These are phyloP conservation scores for Helicoverpa assulta DNA, from an alignment of 2,888 invertebrate species.

Conservation along the genomic window DNA sequence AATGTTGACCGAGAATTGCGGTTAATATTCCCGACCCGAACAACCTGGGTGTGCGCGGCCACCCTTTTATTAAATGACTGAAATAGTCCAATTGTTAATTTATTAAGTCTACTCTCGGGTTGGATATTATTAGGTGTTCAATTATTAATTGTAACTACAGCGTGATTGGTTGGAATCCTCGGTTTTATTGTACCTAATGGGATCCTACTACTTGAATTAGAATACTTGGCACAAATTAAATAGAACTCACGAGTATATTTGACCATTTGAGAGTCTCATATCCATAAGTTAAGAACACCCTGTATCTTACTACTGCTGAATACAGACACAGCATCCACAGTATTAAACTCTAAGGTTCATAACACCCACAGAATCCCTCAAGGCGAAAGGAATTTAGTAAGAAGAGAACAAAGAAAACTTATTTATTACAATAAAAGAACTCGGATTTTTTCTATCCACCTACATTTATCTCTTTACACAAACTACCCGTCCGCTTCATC, in stretches of 20 bases:
- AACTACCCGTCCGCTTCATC: constrained; percentile 18
- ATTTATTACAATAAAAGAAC: not conserved
- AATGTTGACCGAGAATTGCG: constrained; percentile 90
- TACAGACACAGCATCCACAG: not conserved
- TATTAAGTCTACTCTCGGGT: constrained; percentile 75
- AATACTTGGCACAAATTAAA: not conserved
- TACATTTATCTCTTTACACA: not conserved
- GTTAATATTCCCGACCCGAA: constrained; percentile 89
- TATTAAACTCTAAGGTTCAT: too few species aligned
- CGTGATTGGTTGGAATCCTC: constrained; percentile 25
- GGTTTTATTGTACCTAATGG: constrained; percentile 16
- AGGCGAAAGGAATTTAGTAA: not conserved
- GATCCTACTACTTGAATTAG: not conserved
- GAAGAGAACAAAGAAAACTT: not conserved
- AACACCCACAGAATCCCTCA: not conserved
- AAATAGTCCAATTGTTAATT: constrained; percentile 87
- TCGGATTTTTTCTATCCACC: not conserved
- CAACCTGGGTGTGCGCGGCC: constrained; percentile 81
- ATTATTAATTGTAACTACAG: constrained; percentile 67
- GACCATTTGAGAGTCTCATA: not conserved
- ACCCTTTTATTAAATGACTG: constrained; percentile 88
- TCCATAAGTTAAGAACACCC: not conserved
- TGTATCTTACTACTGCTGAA: not conserved
- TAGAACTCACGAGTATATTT: too few species aligned
- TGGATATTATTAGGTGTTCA: constrained; percentile 72